Evolutionary conservation across 2,888 invertebrate species (phyloP), one percentile per base, ranked within the genome.

Genomic region (Tinea semifulvella): DNA sequence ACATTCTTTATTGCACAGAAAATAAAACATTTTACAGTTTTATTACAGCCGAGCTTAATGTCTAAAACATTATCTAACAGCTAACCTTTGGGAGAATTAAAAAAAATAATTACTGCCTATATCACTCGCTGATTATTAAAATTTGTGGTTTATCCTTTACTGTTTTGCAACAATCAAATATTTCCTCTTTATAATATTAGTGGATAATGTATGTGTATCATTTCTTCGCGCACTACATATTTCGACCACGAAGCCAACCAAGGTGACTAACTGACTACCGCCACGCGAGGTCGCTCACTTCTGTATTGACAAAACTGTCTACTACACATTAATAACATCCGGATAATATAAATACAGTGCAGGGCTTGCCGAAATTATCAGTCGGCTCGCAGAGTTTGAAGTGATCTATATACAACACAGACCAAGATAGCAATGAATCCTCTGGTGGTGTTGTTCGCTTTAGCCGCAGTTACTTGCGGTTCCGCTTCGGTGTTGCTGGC

Each of bases 371-470:
- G 56, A 58, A 55, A 51, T 56, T 62, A 68, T 69, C 67, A 70
- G 69, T 68, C 69, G 62, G 53, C 67, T 22, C 53, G 56, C 50
- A 54, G 64, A 64, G 68, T 67, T 64, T 59, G 63, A 68, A 68
- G 68, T 68, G 68, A 67, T 68, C 63, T 60, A 56, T 20, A 6
- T 22, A 2, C 22, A 40, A 61, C 60, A 64, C 64, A 62, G 63
- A 58, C 63, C 13, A 59, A 54, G 49, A 51, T 57, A 60, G 60
- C 73, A 74, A 75, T 75, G 75, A 74, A 73, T 73, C 68, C 45
- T 52, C 63, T 82, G 84, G 83, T 85, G 82, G 85, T 85, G 73
- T 84, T 87, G 68, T 84, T 83, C 70, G 84, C 84, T 73, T 70
- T 87, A 52, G 69, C 82, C 61, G 81, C 85, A 52, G 72, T 85